phyloP scores from a whole-genome alignment of 2,113 vertebrate species.

The Colinus virginianus region DNA sequence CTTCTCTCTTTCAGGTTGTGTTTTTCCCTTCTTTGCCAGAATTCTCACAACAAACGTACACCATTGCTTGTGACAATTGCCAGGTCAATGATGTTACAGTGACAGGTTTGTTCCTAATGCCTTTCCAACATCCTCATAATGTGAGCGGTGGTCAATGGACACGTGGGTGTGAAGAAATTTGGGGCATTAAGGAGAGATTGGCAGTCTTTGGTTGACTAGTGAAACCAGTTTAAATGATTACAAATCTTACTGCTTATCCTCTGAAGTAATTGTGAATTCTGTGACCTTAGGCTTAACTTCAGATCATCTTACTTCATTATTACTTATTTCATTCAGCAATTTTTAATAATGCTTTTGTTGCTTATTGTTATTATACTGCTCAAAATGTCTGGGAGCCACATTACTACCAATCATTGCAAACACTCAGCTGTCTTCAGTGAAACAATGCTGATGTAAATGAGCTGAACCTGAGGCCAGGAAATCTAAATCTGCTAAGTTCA shows the following conservation, averaged over 20 bases:
- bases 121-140: neutral
- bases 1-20: constrained; percentile 79
- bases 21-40: constrained; percentile 86
- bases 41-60: constrained; percentile 76
- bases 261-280: neutral
- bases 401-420: neutral
- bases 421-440: neutral
- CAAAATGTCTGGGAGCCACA: neutral
- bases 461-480: neutral
- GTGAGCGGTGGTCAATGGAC: neutral
- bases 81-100: constrained; percentile 85
- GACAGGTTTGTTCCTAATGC: constrained; percentile 79
- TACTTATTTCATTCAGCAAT: neutral
- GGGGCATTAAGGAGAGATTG: neutral
- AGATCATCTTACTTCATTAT: neutral
- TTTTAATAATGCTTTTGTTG: neutral
- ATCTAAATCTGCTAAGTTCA: neutral
- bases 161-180: neutral
- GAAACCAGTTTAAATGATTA: neutral
- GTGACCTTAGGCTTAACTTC: neutral
- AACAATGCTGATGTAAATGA: neutral
- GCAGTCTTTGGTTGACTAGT: neutral
- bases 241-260: neutral
- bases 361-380: neutral
- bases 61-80: constrained; percentile 89